Percentiles rank a stretch among this genome's conserved stretches.
Conservation (phyloP, 2,113 vertebrate species). For the Columba janthina region DNA sequence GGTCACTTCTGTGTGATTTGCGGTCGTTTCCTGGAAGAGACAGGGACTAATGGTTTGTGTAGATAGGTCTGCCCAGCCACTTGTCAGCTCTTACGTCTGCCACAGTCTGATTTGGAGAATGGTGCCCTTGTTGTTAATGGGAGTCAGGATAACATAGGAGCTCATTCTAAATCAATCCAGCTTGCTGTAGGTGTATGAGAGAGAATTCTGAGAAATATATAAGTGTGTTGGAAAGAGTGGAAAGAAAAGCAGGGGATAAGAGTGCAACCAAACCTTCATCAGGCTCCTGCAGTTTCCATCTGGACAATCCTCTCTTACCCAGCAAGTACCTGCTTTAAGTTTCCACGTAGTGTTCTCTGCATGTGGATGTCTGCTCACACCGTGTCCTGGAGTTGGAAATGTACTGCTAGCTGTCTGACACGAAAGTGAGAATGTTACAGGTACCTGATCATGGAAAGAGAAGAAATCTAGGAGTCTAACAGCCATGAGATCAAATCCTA, state of each 20-base stretch:
- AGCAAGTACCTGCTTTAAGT: neutral
- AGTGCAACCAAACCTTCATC: neutral
- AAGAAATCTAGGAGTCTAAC: neutral
- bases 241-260: neutral
- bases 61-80: neutral
- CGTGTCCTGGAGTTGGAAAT: neutral
- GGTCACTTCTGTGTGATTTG: neutral
- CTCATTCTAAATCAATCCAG: conserved; percentile 21
- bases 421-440: neutral
- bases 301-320: neutral
- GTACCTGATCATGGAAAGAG: neutral
- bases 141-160: neutral
- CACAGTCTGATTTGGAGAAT: neutral
- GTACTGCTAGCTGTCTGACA: neutral
- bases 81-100: neutral
- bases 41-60: accelerated
- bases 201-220: neutral
- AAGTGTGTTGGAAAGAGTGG: neutral
- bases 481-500: neutral
- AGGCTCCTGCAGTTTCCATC: neutral
- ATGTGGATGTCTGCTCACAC: neutral
- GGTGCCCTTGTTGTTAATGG: neutral
- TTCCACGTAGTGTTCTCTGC: accelerated
- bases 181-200: neutral
- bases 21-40: neutral